These are phyloP conservation scores for Labeo calbasu DNA, from an alignment of 2,797 vertebrate genomes.

Conservation along the genomic window DNA sequence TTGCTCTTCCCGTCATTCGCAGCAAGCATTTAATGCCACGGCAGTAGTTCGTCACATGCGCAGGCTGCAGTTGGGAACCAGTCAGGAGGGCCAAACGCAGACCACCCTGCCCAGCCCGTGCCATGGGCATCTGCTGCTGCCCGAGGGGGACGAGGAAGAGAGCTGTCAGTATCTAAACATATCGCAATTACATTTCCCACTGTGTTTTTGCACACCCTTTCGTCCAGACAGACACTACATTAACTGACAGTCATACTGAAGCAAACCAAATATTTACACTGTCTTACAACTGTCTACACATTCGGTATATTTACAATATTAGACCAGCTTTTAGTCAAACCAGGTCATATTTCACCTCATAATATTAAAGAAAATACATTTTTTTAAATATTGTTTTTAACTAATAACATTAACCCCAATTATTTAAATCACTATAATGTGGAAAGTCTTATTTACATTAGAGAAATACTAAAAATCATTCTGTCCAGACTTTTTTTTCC, in stretches of 20 bases:
- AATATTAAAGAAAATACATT: background rate
- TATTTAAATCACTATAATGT: background rate
- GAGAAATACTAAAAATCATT: background rate
- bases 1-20: conserved; percentile 40
- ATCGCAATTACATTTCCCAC: background rate
- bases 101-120: conserved; percentile 73
- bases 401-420: no score
- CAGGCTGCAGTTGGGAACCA: conserved; percentile 90
- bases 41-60: conserved; percentile 97
- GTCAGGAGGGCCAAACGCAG: conserved; percentile 83
- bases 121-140: conserved; percentile 72
- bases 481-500: background rate
- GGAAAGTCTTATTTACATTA: background rate
- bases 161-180: conserved; percentile 56
- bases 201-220: background rate
- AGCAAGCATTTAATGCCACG: conserved; percentile 99
- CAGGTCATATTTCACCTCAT: background rate
- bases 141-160: conserved; percentile 70
- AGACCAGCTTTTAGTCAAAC: background rate
- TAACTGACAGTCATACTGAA: background rate
- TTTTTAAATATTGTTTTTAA: background rate
- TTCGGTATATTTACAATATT: background rate
- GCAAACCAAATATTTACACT: background rate
- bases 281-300: background rate
- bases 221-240: background rate